Evolutionary conservation across 1,140 invertebrate genomes (phyloP).

Genomic region (Drosophila mayri): DNA sequence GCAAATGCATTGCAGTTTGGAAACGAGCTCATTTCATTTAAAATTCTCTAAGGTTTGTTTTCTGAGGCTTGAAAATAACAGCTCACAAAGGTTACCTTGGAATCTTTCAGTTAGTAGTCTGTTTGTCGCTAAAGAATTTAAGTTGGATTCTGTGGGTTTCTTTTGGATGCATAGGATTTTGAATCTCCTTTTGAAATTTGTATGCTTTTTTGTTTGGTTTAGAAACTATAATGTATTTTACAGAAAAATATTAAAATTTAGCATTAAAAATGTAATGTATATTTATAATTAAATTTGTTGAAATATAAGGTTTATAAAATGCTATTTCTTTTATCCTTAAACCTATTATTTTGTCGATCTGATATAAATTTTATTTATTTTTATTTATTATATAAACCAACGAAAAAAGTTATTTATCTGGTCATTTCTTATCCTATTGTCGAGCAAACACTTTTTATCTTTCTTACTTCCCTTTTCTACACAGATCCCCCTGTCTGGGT

Average conservation of each 20-base stretch:
- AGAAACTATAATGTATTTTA: neutral
- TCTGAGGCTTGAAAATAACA: conserved; percentile 13
- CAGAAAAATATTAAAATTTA: neutral
- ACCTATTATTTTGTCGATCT: no score
- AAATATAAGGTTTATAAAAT: neutral
- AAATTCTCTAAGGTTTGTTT: conserved; percentile 22
- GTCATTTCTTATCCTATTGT: neutral
- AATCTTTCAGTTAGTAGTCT: conserved; percentile 11
- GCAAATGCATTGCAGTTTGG: conserved; percentile 22
- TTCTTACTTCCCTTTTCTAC: neutral
- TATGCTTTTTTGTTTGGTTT: neutral
- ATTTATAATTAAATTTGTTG: neutral
- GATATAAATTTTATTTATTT: no score
- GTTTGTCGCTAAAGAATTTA: conserved; percentile 6
- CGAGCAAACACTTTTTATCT: neutral
- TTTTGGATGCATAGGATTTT: neutral
- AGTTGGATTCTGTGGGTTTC: conserved; percentile 27
- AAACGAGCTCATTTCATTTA: conserved; percentile 43
- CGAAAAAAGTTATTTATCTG: neutral
- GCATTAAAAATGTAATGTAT: neutral
- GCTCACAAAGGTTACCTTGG: conserved; percentile 24
- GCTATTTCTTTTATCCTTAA: no score
- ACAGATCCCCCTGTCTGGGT: neutral
- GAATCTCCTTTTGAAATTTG: neutral
- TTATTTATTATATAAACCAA: no score